Percentiles rank a stretch among this genome's conserved stretches.
These are phyloP conservation scores for Dryocosmus kuriphilus DNA, from an alignment of 2,888 invertebrate genomes.

Conservation along the genomic window DNA sequence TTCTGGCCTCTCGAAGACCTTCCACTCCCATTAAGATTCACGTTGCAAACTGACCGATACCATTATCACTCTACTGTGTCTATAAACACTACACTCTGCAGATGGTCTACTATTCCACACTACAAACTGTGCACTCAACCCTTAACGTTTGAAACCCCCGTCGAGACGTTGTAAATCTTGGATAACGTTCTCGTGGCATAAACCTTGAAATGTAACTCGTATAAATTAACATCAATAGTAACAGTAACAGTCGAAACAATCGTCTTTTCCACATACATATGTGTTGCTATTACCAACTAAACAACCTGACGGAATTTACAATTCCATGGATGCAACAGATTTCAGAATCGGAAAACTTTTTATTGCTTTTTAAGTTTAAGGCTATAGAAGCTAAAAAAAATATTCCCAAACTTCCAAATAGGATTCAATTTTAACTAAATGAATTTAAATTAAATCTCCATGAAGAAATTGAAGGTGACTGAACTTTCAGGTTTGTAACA, in stretches of 20 bases:
- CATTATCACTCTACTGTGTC: slow-evolving; percentile 23
- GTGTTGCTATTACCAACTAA: slow-evolving; percentile 10
- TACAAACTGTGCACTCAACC: slow-evolving; percentile 21
- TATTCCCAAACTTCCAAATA: neutral
- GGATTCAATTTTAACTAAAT: neutral
- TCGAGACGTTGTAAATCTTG: slow-evolving; percentile 33
- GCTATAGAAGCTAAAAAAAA: too few relatives aligned
- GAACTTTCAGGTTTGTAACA: neutral
- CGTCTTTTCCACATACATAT: slow-evolving; percentile 4
- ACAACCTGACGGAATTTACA: neutral
- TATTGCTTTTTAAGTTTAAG: too few relatives aligned
- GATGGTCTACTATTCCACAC: neutral
- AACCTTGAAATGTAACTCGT: slow-evolving; percentile 27
- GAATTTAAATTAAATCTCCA: neutral
- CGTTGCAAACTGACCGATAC: slow-evolving; percentile 29
- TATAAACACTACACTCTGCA: neutral
- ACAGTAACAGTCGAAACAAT: slow-evolving; percentile 19
- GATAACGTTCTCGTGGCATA: slow-evolving; percentile 29
- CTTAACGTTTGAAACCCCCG: slow-evolving; percentile 31
- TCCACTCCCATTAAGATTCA: slow-evolving; percentile 24
- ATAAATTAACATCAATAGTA: slow-evolving; percentile 30
- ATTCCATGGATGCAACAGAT: neutral
- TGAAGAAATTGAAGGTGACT: neutral
- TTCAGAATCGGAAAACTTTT: too few relatives aligned
- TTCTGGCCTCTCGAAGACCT: slow-evolving; percentile 34